phyloP scores from a whole-genome alignment of 1,140 invertebrate genomes.

The Diploscapter pachys region DNA sequence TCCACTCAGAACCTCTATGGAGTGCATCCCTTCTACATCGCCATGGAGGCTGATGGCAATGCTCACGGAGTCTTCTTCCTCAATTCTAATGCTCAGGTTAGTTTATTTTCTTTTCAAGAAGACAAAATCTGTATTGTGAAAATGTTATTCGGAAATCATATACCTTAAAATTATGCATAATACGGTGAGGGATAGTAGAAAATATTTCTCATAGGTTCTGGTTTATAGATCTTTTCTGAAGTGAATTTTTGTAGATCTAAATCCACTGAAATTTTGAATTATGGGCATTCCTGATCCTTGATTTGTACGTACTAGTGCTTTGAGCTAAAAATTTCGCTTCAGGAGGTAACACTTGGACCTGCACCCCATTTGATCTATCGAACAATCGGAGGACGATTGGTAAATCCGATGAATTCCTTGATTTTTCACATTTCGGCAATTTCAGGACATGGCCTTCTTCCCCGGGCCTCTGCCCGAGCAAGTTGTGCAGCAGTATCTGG shows the following conservation, averaged over 20 bases:
- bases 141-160: too few species aligned
- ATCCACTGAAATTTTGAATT: neutral
- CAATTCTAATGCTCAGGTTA: slow-evolving; percentile 63
- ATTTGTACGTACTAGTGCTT: too few species aligned
- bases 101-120: slow-evolving; percentile 60
- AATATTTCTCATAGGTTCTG: neutral
- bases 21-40: slow-evolving; percentile 56
- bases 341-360: slow-evolving; percentile 49
- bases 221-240: neutral
- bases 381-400: slow-evolving; percentile 58
- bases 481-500: slow-evolving; percentile 64
- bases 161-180: too few species aligned
- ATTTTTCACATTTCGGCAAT: too few species aligned
- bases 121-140: too few species aligned
- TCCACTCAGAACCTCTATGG: slow-evolving; percentile 52
- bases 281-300: too few species aligned
- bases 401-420: too few species aligned
- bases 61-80: slow-evolving; percentile 63
- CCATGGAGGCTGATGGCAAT: slow-evolving; percentile 63
- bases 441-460: slow-evolving; percentile 62
- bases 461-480: slow-evolving; percentile 62
- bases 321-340: neutral
- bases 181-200: too few species aligned
- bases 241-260: slow-evolving; percentile 42
- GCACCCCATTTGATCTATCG: slow-evolving; percentile 51